Evolutionary conservation across 2,888 invertebrate genomes (phyloP).

Genomic region (Atherix ibis): DNA sequence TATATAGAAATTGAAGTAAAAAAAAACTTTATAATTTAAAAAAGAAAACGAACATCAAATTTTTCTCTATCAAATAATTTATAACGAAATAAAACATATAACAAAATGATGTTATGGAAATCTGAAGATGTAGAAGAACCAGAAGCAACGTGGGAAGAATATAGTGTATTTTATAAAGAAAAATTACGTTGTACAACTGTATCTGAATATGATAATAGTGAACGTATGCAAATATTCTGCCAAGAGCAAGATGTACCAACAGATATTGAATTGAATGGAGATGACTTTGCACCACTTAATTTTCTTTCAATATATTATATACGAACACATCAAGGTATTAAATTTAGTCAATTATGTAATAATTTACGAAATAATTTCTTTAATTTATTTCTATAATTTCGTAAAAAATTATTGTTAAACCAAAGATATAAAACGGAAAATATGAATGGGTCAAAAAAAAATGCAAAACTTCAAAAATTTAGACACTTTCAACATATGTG

Average conservation of each 20-base stretch:
- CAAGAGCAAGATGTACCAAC: constrained; percentile 27
- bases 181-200: constrained; percentile 31
- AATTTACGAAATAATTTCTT: background rate
- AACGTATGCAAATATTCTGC: constrained; percentile 26
- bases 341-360: background rate
- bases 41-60: no score
- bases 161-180: constrained; percentile 29
- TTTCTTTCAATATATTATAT: constrained; percentile 32
- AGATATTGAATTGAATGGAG: constrained; percentile 26
- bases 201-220: constrained; percentile 33
- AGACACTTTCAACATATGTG: no score
- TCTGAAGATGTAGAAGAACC: constrained; percentile 26
- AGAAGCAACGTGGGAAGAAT: constrained; percentile 37
- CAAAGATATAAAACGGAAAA: no score
- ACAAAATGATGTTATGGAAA: constrained; percentile 30
- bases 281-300: constrained; percentile 31
- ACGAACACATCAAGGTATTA: constrained; percentile 33
- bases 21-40: no score
- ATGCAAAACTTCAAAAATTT: no score
- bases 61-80: no score
- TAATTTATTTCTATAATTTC: background rate
- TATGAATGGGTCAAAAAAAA: no score
- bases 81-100: constrained; percentile 5
- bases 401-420: no score
- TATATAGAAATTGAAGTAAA: no score